Conservation (phyloP, 2,113 vertebrate species). For the Rana temporaria region DNA sequence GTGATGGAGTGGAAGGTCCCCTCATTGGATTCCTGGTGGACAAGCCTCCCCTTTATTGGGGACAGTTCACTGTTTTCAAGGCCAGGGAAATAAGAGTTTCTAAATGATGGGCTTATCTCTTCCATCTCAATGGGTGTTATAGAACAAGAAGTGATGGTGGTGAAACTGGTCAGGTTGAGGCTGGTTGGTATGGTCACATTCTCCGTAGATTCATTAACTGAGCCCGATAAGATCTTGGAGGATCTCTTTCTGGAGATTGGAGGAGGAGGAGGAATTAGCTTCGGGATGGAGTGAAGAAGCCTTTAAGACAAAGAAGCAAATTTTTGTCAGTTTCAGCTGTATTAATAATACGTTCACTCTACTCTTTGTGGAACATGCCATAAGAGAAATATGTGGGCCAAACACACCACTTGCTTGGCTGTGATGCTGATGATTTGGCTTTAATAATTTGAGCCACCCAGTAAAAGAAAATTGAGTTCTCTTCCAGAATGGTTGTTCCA, state of each 20-base stretch:
- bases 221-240: constrained; percentile 76
- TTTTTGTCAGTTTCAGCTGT: no score
- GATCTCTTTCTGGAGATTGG: constrained; percentile 77
- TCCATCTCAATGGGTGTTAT: constrained; percentile 72
- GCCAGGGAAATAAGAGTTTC: constrained; percentile 66
- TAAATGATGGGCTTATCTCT: constrained; percentile 61
- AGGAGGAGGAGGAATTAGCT: constrained; percentile 78
- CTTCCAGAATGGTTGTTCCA: no score
- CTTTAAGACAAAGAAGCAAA: constrained; percentile 61
- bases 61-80: constrained; percentile 73
- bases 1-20: constrained; percentile 70
- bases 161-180: constrained; percentile 71
- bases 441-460: no score
- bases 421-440: no score
- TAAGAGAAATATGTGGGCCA: no score
- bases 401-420: no score
- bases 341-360: no score
- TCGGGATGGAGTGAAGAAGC: constrained; percentile 76
- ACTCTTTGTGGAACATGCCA: no score
- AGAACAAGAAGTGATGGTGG: constrained; percentile 72
- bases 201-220: constrained; percentile 63
- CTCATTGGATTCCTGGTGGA: constrained; percentile 69
- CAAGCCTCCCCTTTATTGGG: constrained; percentile 68
- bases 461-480: no score
- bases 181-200: constrained; percentile 57